Percentiles rank a stretch among this genome's conserved stretches.
Evolutionary conservation across 2,797 vertebrate genomes (phyloP).

Genomic region (Xenopus petersii): DNA sequence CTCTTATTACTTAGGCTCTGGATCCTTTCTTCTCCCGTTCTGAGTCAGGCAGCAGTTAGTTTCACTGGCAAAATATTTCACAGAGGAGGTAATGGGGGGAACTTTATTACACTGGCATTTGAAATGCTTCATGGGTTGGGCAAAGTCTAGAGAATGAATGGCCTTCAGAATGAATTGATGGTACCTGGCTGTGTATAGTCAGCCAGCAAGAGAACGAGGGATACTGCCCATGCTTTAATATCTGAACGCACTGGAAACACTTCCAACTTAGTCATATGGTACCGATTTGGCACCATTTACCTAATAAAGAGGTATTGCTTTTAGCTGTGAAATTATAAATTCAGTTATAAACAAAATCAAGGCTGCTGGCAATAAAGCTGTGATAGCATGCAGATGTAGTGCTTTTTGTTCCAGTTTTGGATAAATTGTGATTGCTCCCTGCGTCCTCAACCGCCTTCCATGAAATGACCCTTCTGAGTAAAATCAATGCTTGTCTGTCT

Average conservation of each 20-base stretch:
- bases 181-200: not conserved
- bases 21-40: not conserved
- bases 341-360: slow-evolving; percentile 34
- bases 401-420: not conserved
- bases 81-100: not conserved
- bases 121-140: not conserved
- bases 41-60: not conserved
- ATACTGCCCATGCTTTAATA: not conserved
- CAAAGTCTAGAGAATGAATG: slow-evolving; percentile 9
- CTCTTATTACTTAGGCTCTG: not conserved
- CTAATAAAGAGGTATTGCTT: slow-evolving; percentile 19
- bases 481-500: no score
- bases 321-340: slow-evolving; percentile 36
- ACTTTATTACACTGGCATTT: slow-evolving; percentile 1
- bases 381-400: slow-evolving; percentile 34
- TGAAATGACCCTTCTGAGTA: not conserved
- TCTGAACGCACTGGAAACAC: not conserved
- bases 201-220: slow-evolving; percentile 1
- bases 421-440: not conserved
- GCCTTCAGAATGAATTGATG: not conserved
- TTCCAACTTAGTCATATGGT: slow-evolving; percentile 27
- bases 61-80: slow-evolving; percentile 6
- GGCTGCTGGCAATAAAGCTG: slow-evolving; percentile 20
- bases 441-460: no score
- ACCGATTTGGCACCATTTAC: slow-evolving; percentile 23